Evolutionary conservation across 1,140 invertebrate species (phyloP), one percentile per base, ranked within the genome.

Genomic region (Calycopis cecrops): DNA sequence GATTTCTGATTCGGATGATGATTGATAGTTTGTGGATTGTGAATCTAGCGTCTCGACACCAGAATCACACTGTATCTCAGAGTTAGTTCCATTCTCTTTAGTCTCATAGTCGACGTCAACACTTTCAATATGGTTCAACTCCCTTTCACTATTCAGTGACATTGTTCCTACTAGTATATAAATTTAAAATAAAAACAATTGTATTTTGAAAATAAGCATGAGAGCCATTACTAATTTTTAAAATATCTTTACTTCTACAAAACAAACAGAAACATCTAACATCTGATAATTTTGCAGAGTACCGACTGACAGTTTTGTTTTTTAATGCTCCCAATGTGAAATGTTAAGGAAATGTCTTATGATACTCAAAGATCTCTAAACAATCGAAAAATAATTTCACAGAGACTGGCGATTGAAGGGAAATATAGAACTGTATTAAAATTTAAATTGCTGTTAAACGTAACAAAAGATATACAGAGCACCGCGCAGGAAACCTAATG

Each of bases 211-310:
- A 2, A 44, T 55, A 54, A 71, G 52, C 18, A 52, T 37, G 48
- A 62, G 64, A 71, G 70, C 69, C 74, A 73, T 77, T 67, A 61
- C 68, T 28, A 59, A 65, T 68, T 59, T 60, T 67, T 49, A 60
- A 57, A 54, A 55, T n/a, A 59, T 68, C 69, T 67, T 67, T 78
- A 67, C 64, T 33, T 65, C 59, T 60, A 62, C 21, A 78, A 77
- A 79, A 78, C 76, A 80, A 78, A 79, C 73, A 78, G 75, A 80
- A 78, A 79, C 73, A 79, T 67, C 57, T 64, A 65, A 68, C 65
- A 60, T 70, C 65, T 65, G 59, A 62, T 44, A 12, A 28, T 28
- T 28, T 28, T 28, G 21, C 6, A 3, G n/a, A 3, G 2, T 28
- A 28, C 2, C 21, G 2, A 28, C 21, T 28, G 21, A 28, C 21